Percentiles rank a stretch among this genome's conserved stretches.
Conservation (phyloP, 2,113 vertebrate species). For the Prinia subflava region DNA sequence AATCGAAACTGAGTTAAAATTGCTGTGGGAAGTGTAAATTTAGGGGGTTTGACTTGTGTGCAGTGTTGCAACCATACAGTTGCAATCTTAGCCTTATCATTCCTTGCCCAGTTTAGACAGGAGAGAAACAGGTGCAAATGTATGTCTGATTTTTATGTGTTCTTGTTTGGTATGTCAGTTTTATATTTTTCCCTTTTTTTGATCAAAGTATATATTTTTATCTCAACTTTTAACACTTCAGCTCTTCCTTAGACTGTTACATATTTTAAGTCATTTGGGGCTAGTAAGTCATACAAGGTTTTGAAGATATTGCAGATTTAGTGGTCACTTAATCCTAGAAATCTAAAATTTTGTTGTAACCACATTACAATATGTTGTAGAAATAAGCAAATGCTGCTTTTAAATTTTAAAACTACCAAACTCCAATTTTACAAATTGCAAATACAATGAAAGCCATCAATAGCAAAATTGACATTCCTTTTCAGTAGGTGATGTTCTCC, state of each 20-base stretch:
- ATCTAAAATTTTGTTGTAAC: background rate
- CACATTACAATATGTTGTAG: background rate
- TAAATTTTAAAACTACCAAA: background rate
- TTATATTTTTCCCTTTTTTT: background rate
- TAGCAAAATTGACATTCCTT: background rate
- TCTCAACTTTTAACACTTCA: background rate
- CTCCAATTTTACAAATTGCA: background rate
- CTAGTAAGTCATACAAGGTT: background rate
- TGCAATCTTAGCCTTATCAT: background rate
- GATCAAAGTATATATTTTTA: background rate
- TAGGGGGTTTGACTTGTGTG: background rate
- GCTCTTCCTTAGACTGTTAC: background rate
- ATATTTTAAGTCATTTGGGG: background rate
- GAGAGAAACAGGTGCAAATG: background rate
- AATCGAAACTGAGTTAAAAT: background rate
- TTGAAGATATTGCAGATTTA: background rate
- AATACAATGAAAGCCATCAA: background rate
- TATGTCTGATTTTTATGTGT: background rate
- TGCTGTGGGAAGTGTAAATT: background rate
- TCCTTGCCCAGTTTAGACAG: background rate
- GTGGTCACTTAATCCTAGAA: background rate
- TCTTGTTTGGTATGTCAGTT: background rate
- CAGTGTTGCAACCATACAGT: background rate
- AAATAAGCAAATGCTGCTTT: background rate
- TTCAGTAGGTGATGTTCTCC: background rate